Percentiles rank a stretch among this genome's conserved stretches.
phyloP scores from a whole-genome alignment of 2,113 vertebrate species.

The Alexandromys fortis region DNA sequence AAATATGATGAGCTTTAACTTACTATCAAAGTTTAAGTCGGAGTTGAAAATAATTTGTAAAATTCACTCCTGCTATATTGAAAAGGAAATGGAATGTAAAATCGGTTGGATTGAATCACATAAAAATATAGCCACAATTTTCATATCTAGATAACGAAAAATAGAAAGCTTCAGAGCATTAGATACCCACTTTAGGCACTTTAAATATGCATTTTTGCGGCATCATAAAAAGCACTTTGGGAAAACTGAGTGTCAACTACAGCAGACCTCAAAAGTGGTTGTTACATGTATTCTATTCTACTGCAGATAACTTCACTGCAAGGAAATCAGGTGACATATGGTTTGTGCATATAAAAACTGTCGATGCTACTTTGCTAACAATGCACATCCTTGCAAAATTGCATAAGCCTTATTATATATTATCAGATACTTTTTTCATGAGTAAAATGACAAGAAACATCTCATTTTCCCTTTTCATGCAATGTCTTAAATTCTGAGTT shows the following conservation, averaged over 20 bases:
- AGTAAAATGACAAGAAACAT: background rate
- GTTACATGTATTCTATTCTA: background rate
- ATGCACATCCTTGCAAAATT: background rate
- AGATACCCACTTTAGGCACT: constrained; percentile 31
- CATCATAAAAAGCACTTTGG: background rate
- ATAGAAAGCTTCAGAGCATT: background rate
- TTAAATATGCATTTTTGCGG: background rate
- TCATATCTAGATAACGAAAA: constrained; percentile 48
- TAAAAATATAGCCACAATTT: constrained; percentile 26
- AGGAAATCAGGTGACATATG: background rate
- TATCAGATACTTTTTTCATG: background rate
- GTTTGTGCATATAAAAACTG: background rate
- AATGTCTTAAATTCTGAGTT: background rate
- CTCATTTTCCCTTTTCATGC: background rate
- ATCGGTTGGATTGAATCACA: background rate
- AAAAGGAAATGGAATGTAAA: background rate
- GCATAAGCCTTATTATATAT: background rate
- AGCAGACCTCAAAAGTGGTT: background rate
- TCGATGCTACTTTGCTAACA: background rate
- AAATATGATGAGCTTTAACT: background rate
- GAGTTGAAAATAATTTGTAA: background rate
- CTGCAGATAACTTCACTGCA: background rate
- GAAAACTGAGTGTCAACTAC: background rate
- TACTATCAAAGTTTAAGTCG: background rate
- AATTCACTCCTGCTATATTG: constrained; percentile 1